Base-by-base conservation (phyloP, 2,113 vertebrate species). In the Thamnaconus septentrionalis region DNA sequence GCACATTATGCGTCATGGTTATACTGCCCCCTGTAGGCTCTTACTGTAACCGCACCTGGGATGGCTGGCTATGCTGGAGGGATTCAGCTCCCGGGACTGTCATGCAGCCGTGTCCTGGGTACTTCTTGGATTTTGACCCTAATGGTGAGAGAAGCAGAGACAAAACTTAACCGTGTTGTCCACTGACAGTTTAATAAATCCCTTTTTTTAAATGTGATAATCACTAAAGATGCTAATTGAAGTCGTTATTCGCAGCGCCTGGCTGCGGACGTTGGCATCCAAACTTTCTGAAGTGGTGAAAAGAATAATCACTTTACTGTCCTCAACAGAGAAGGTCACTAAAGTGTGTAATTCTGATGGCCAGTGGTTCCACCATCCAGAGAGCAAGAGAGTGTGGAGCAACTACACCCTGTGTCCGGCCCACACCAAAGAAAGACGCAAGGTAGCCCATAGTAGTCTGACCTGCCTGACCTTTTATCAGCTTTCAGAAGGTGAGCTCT, bases 11-110 rank as follows among this genome's bases (percentile, higher is more conserved):
- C 5, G 48, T 5, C 10, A 11, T 8, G 42, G 61, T 45, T 6
- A 3, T 61, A 3, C 67, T 70, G 56, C 80, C 71, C 59, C 53
- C 81, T 76, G 48, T 66, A 93, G 92, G 72, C 3, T 12, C 64
- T 2, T 91, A 84, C 73, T 93, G 92, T 79, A 92, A 93, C 67
- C 91, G 92, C 40, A 93, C 92, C 0, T 93, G 92, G 92, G 92
- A 93, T 0, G 92, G 92, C 18, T 93, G 91, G 91, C 71, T 93
- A 48, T 93, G 92, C 40, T 93, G 92, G 92, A 86, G 63, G 4
- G 92, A 93, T 58, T 67, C 91, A 0, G 0, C 59, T 48, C 90
- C 92, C 1, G 90, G 89, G 10, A 89, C 79, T 0, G 69, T 72
- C 8, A 61, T 83, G 50, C 92, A 93, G 81, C 76, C 78, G 64